Conservation (phyloP, 2,888 invertebrate species). For the Scrobipalpa atriplicella region DNA sequence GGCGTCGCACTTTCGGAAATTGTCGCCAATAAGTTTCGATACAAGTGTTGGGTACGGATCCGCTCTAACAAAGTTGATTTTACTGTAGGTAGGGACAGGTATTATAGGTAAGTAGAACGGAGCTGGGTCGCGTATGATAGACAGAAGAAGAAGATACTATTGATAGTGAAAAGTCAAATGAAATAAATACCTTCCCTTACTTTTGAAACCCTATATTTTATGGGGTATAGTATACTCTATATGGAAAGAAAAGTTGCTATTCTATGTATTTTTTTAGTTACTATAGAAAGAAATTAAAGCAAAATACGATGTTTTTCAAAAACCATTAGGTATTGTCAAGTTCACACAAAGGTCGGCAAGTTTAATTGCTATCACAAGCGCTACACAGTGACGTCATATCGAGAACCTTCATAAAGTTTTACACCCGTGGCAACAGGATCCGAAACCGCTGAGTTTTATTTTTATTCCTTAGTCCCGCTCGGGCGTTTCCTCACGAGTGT, state of each 20-base stretch:
- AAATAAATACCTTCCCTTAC: too few species aligned
- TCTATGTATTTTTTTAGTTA: too few species aligned
- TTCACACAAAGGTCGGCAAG: neutral
- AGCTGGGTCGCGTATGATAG: too few species aligned
- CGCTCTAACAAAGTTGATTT: neutral
- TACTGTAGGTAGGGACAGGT: too few species aligned
- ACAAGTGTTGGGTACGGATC: slow-evolving; percentile 2
- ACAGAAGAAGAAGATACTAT: neutral
- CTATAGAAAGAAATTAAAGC: too few species aligned
- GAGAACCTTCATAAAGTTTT: slow-evolving; percentile 11
- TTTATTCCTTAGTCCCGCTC: neutral
- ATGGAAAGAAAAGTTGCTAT: too few species aligned
- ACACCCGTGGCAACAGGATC: slow-evolving; percentile 8
- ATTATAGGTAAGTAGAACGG: too few species aligned
- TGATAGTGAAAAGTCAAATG: too few species aligned
- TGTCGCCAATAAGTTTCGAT: neutral
- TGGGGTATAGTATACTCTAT: too few species aligned
- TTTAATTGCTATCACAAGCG: neutral
- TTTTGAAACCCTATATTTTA: too few species aligned
- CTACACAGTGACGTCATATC: slow-evolving; percentile 4
- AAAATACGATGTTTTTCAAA: neutral
- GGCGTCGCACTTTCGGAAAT: slow-evolving; percentile 1
- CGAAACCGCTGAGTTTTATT: neutral
- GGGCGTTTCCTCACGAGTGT: neutral
- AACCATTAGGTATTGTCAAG: too few species aligned